Evolutionary conservation across 2,888 invertebrate species (phyloP).

Genomic region (Steromphala cineraria): DNA sequence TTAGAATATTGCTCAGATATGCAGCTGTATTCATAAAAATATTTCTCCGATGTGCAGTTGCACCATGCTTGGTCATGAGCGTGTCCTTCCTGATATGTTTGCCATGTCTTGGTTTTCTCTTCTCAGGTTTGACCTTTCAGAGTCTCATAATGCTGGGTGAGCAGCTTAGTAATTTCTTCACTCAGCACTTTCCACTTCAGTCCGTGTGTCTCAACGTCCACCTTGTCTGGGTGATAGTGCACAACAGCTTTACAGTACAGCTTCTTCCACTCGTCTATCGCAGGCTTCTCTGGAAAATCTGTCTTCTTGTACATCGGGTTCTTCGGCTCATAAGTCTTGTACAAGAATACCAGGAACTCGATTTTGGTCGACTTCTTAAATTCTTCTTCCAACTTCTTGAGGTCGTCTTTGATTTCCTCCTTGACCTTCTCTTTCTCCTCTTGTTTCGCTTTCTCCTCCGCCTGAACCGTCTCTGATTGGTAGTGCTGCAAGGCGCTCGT

Average conservation of each 20-base stretch:
- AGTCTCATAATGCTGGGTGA: slow-evolving; percentile 33
- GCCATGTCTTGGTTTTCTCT: too few relatives aligned
- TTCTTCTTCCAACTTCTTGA: slow-evolving; percentile 35
- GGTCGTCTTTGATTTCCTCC: slow-evolving; percentile 39
- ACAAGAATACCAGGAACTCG: slow-evolving; percentile 46
- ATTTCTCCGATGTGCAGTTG: too few relatives aligned
- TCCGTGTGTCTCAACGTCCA: slow-evolving; percentile 41
- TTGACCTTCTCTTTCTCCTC: slow-evolving; percentile 34
- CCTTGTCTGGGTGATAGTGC: slow-evolving; percentile 59
- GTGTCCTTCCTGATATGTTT: too few relatives aligned
- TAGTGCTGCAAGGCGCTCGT: slow-evolving; percentile 38
- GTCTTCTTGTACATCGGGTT: slow-evolving; percentile 42
- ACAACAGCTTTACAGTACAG: slow-evolving; percentile 47
- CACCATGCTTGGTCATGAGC: too few relatives aligned
- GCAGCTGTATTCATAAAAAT: too few relatives aligned
- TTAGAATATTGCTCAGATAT: too few relatives aligned
- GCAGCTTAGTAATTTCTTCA: slow-evolving; percentile 57
- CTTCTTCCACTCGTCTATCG: slow-evolving; percentile 38
- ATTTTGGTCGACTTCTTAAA: slow-evolving; percentile 16
- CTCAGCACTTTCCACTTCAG: slow-evolving; percentile 50
- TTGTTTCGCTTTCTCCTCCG: slow-evolving; percentile 41
- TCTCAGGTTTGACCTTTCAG: neutral
- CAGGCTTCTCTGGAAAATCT: slow-evolving; percentile 1
- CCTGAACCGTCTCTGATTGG: slow-evolving; percentile 43
- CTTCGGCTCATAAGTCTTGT: slow-evolving; percentile 47